Conservation (phyloP, 2,113 vertebrate species). For the Chascanopsetta lugubris region DNA sequence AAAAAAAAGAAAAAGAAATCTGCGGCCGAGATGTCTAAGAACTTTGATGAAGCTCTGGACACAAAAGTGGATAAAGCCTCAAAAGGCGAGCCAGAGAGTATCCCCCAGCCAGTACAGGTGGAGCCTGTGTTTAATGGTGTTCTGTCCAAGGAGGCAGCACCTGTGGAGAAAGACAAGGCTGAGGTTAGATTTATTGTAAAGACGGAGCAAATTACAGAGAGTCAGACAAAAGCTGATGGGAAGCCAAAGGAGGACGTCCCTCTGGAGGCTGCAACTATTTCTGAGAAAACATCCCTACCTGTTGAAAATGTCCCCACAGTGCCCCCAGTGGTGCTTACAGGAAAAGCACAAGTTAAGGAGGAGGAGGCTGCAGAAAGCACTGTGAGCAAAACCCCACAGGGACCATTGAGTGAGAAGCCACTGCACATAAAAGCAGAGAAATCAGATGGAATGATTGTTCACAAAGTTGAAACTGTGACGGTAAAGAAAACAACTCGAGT, state of each 20-base stretch:
- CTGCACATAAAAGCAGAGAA: slow-evolving; percentile 28
- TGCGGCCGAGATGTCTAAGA: slow-evolving; percentile 46
- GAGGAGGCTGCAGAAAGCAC: slow-evolving; percentile 15
- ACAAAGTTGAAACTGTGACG: slow-evolving; percentile 56
- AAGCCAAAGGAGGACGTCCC: not conserved
- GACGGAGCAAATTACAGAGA: slow-evolving; percentile 21
- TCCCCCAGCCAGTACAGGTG: slow-evolving; percentile 5
- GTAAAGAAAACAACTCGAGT: slow-evolving; percentile 45
- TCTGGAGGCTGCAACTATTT: slow-evolving; percentile 12
- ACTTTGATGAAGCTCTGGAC: slow-evolving; percentile 17
- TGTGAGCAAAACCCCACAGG: slow-evolving; percentile 20
- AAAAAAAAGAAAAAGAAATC: slow-evolving; percentile 77
- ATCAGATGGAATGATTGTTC: slow-evolving; percentile 31
- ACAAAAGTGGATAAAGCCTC: slow-evolving; percentile 18
- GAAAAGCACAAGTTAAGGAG: slow-evolving; percentile 34
- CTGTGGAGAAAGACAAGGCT: slow-evolving; percentile 13
- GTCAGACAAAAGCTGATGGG: slow-evolving; percentile 6
- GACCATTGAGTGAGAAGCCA: slow-evolving; percentile 12
- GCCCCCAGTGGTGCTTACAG: slow-evolving; percentile 35
- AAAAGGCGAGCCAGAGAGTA: slow-evolving; percentile 14
- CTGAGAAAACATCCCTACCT: slow-evolving; percentile 8
- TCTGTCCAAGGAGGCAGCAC: slow-evolving; percentile 6
- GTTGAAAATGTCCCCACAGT: slow-evolving; percentile 4
- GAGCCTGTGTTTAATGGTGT: slow-evolving; percentile 12
- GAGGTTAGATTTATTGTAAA: slow-evolving; percentile 8